Conservation (phyloP, 1,140 invertebrate genomes). For the Drosophila repleta region DNA sequence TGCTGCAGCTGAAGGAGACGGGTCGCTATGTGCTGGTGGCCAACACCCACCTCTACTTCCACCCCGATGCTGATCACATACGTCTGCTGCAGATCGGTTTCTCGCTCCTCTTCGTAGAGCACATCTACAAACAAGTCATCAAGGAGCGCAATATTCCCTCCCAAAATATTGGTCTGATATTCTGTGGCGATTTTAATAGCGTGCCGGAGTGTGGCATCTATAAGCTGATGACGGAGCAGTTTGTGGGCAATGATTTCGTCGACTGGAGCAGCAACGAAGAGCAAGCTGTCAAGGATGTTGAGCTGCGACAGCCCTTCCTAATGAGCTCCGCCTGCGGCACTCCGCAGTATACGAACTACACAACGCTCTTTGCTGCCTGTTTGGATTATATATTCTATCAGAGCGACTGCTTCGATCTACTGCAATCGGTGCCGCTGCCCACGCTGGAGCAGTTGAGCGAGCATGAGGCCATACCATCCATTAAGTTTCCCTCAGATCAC, state of each 20-base stretch:
- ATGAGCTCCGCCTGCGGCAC: conserved; percentile 90
- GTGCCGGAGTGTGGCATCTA: conserved; percentile 92
- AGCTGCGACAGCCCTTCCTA: conserved; percentile 86
- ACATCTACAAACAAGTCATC: conserved; percentile 84
- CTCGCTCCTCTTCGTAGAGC: conserved; percentile 86
- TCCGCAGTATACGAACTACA: conserved; percentile 94
- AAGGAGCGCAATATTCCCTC: conserved; percentile 85
- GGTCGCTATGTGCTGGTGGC: conserved; percentile 89
- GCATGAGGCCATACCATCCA: conserved; percentile 91
- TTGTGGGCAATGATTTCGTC: conserved; percentile 86
- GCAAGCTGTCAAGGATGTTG: conserved; percentile 87
- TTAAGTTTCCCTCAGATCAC: conserved; percentile 96
- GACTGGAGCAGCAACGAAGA: conserved; percentile 91
- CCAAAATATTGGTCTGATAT: conserved; percentile 86
- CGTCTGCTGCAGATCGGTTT: conserved; percentile 91
- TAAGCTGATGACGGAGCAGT: conserved; percentile 88
- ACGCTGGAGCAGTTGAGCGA: conserved; percentile 89
- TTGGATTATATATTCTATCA: conserved; percentile 97
- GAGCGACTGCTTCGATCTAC: conserved; percentile 86
- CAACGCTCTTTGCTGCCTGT: conserved; percentile 91
- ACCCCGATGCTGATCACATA: conserved; percentile 94
- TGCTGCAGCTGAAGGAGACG: conserved; percentile 86
- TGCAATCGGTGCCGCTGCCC: conserved; percentile 91
- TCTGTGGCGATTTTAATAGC: conserved; percentile 95
- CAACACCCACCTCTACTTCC: conserved; percentile 97